Base-by-base conservation (phyloP, 2,888 invertebrate species). In the Lasioglossum zephyrum region DNA sequence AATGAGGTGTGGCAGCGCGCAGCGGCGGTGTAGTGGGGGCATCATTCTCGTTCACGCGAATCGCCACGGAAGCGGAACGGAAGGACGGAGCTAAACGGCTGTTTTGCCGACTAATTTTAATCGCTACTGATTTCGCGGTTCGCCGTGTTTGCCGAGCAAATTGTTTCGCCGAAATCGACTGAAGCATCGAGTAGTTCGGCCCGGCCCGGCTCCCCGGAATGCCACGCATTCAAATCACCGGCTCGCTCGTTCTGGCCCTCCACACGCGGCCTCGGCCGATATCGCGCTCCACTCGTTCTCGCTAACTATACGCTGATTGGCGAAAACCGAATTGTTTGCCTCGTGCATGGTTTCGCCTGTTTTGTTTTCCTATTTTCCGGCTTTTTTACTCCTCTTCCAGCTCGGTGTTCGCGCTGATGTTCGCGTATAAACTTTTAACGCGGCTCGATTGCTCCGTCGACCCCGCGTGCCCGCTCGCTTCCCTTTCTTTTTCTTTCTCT, bases 101-200 rank as follows among this genome's bases (percentile, higher is more conserved):
- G 63, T 82, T 81, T 74, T 63, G 36, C 13, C 31, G 74, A 86
- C 63, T 74, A 82, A 87, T 87, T 86, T 87, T 79, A 84, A 86
- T 83, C 77, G 57, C 57, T 39, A 16, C 83, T 73, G 84, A 86
- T 84, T 86, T 79, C 77, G 76, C 72, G 81, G 75, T 53, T 73
- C 60, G 57, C 70, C 77, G n/a, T 72, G 66, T 77, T 79, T 73
- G 76, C 53, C 41, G 63, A 70, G 41, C 77, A 70, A 79, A 86
- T 83, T 78, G 74, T 83, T 75, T 75, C 44, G n/a, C n/a, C 44
- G 70, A 63, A 83, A 85, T 77, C 74, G 77, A 41, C 70, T 2
- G 41, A 41, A 41, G 69, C 41, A 41, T 70, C 69, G 69, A n/a
- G 18, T 8, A 6, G 60, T 26, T n/a, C n/a, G n/a, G 2, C 41